Evolutionary conservation across 1,140 invertebrate species (phyloP).

Genomic region (Thaumetopoea pityocampa): DNA sequence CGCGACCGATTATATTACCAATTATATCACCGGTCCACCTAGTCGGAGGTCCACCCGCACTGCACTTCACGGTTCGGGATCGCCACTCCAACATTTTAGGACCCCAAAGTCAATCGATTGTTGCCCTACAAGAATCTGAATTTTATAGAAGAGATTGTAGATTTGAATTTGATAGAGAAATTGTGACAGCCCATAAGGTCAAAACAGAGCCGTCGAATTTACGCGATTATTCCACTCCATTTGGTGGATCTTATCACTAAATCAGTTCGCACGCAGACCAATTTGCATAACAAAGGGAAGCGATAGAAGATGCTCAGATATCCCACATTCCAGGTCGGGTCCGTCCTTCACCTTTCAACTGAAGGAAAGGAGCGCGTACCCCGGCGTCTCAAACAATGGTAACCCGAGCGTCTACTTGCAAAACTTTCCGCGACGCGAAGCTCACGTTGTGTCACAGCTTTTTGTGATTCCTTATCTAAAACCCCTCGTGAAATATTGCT

Average conservation of each 20-base stretch:
- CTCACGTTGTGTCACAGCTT: slow-evolving; percentile 49
- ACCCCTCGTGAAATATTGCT: slow-evolving; percentile 47
- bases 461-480: slow-evolving; percentile 56
- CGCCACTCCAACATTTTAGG: no score
- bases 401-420: slow-evolving; percentile 50
- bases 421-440: slow-evolving; percentile 49
- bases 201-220: slow-evolving; percentile 9
- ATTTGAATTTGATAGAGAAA: no score
- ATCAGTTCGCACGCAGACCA: slow-evolving; percentile 8
- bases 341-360: slow-evolving; percentile 64
- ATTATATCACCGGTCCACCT: no score
- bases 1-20: no score
- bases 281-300: slow-evolving; percentile 40
- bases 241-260: slow-evolving; percentile 9
- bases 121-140: no score
- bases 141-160: no score
- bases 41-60: no score
- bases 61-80: no score
- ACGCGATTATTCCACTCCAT: slow-evolving; percentile 2
- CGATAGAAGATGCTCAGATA: slow-evolving; percentile 30
- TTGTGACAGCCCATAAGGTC: slow-evolving; percentile 3
- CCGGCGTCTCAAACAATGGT: slow-evolving; percentile 54
- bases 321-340: slow-evolving; percentile 35
- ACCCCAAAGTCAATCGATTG: no score
- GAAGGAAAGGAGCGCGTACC: slow-evolving; percentile 52